Conservation (phyloP, 2,888 invertebrate genomes). For the Tipula vernalis region DNA sequence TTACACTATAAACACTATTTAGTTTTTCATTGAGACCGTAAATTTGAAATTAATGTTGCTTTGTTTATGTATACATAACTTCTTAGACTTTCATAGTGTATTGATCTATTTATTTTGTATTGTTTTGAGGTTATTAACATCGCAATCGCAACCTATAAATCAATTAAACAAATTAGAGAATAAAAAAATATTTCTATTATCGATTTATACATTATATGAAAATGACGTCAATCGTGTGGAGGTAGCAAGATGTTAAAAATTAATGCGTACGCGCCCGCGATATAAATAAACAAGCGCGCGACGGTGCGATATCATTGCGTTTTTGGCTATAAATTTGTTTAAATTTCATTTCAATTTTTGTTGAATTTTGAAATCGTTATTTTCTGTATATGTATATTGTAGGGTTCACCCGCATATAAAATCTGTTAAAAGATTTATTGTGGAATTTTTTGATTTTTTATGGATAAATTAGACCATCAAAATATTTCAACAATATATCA, state of each 20-base stretch:
- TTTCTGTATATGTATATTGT: background rate
- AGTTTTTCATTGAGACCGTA: background rate
- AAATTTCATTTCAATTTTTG: background rate
- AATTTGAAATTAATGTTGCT: background rate
- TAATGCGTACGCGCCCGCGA: background rate
- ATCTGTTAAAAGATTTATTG: background rate
- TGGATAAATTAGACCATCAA: background rate
- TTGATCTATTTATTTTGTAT: background rate
- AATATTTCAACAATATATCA: background rate
- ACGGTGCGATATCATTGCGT: background rate
- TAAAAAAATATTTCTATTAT: background rate
- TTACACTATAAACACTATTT: background rate
- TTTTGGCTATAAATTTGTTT: background rate
- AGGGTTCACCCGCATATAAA: background rate
- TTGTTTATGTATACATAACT: background rate
- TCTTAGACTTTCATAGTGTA: background rate
- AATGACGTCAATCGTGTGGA: background rate
- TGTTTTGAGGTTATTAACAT: background rate
- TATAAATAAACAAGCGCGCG: background rate
- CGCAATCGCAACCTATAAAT: background rate
- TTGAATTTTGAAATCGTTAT: background rate
- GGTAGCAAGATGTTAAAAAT: background rate
- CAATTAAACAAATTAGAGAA: background rate
- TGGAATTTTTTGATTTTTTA: background rate
- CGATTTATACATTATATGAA: background rate